phyloP scores from a whole-genome alignment of 2,888 invertebrate genomes.

The Frankliniella intonsa region DNA sequence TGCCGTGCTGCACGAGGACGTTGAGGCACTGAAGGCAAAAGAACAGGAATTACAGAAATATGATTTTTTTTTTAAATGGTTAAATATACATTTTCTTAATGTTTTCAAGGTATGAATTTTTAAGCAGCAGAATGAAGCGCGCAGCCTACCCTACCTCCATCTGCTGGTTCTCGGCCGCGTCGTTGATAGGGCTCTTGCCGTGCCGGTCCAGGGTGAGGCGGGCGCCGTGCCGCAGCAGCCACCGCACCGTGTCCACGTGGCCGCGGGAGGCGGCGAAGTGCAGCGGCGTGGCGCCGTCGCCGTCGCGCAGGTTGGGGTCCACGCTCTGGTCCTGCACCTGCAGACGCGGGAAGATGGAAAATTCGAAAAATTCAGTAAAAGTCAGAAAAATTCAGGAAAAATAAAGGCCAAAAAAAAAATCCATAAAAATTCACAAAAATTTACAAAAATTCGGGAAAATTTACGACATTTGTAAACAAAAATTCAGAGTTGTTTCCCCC shows the following conservation, averaged over 20 bases:
- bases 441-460: too few relatives aligned
- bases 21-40: slow-evolving; percentile 65
- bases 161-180: slow-evolving; percentile 86
- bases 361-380: too few relatives aligned
- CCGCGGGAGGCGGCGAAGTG: slow-evolving; percentile 86
- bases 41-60: slow-evolving; percentile 29
- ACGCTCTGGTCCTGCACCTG: slow-evolving; percentile 78
- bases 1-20: slow-evolving; percentile 74
- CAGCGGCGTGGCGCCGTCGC: slow-evolving; percentile 82
- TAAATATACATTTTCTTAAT: too few relatives aligned
- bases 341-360: too few relatives aligned
- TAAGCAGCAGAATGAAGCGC: neutral
- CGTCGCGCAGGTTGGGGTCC: slow-evolving; percentile 78
- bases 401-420: slow-evolving; percentile 18
- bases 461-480: too few relatives aligned
- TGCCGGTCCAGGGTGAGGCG: slow-evolving; percentile 75
- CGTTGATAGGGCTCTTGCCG: slow-evolving; percentile 86
- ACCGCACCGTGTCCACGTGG: slow-evolving; percentile 69
- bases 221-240: slow-evolving; percentile 80
- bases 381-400: neutral
- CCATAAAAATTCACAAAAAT: too few relatives aligned
- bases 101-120: slow-evolving; percentile 2
- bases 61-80: neutral
- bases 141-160: slow-evolving; percentile 61
- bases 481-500: too few relatives aligned